Evolutionary conservation across 35 echinoderm and acorn worm species (phyloP).

Genomic region (Ptychodera flava): DNA sequence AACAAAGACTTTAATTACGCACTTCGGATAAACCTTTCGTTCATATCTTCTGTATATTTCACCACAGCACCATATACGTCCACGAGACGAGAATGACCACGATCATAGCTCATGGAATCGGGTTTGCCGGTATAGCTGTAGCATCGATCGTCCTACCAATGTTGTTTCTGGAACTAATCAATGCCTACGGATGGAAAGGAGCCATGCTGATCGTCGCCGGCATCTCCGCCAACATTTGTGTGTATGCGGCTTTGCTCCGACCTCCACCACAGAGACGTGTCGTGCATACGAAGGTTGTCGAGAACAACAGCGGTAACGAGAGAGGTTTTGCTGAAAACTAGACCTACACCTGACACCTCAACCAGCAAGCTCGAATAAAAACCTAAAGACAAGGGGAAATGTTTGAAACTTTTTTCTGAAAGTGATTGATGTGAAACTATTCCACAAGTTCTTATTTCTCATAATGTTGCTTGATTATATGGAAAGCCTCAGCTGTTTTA

Average conservation of each 20-base stretch:
- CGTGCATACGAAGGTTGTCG: not conserved
- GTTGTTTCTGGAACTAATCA: slow-evolving; percentile 60
- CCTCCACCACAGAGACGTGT: not conserved
- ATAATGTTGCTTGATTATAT: not conserved
- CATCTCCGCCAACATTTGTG: not conserved
- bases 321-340: not conserved
- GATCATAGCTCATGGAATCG: slow-evolving; percentile 81
- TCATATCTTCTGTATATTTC: no score
- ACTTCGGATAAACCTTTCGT: no score
- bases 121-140: slow-evolving; percentile 73
- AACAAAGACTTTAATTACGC: no score
- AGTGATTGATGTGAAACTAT: not conserved
- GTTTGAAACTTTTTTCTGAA: not conserved
- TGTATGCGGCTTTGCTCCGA: not conserved
- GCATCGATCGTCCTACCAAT: slow-evolving; percentile 66
- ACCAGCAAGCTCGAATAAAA: no score
- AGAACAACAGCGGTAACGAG: not conserved
- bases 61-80: no score
- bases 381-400: not conserved
- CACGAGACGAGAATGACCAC: no score
- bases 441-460: not conserved
- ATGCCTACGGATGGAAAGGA: slow-evolving; percentile 60
- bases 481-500: no score
- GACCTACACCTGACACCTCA: no score
- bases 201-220: slow-evolving; percentile 26